Percentiles rank a stretch among this genome's conserved stretches.
Conservation (phyloP, 2,888 invertebrate species). For the Caenorhabditis sp. region DNA sequence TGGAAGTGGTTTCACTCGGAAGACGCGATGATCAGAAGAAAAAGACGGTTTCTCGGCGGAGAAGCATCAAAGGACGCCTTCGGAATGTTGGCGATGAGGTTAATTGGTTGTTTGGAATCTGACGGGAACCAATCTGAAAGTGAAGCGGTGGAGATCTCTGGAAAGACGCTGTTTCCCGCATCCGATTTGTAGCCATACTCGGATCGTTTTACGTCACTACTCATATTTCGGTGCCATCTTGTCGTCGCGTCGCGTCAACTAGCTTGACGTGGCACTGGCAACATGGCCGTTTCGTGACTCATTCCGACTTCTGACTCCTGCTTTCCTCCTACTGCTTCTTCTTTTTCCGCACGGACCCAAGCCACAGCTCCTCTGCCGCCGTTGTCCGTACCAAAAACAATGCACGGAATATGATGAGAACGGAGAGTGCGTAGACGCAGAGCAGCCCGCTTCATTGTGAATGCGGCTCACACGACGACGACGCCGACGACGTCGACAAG, state of each 20-base stretch:
- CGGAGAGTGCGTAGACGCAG: conserved; percentile 22
- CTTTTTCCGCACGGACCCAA: conserved; percentile 23
- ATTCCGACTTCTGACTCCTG: conserved; percentile 22
- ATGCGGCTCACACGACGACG: conserved; percentile 45
- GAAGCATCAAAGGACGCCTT: background rate
- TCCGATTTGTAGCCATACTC: background rate
- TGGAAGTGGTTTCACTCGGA: conserved; percentile 7
- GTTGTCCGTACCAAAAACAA: conserved; percentile 45
- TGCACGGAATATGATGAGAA: conserved; percentile 11
- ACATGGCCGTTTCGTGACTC: conserved; percentile 8
- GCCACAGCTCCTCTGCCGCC: conserved; percentile 5
- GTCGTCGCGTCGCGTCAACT: conserved; percentile 18
- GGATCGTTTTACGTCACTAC: background rate
- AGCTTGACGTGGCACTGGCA: conserved; percentile 13
- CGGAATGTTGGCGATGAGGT: background rate
- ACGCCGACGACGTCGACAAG: conserved; percentile 29
- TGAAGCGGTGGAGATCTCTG: background rate
- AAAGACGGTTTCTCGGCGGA: no score
- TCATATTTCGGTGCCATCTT: conserved; percentile 19
- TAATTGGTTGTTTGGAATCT: background rate
- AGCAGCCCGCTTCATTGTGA: conserved; percentile 42
- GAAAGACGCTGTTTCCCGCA: background rate
- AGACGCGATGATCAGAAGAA: background rate
- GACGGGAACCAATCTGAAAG: background rate
- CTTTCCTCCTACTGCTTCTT: background rate